Base-by-base conservation (phyloP, 1,140 invertebrate genomes). In the Hormaphis cornu region DNA sequence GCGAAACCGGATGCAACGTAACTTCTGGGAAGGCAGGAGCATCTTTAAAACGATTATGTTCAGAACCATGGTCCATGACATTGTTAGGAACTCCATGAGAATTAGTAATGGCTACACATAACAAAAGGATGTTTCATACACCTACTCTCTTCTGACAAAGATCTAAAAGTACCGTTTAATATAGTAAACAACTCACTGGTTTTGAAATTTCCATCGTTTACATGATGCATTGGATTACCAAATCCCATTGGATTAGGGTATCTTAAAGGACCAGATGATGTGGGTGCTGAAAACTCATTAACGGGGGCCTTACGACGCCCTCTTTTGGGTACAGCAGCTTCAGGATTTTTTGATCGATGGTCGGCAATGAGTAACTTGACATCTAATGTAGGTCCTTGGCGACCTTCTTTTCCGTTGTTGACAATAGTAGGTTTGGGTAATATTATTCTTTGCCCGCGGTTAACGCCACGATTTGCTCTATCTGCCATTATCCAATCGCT, bases 341-440 rank as follows among this genome's bases (percentile, higher is more conserved):
- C 72, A 24, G 72, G 70, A 72, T 71, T 71, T 37, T 71, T 71
- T 28, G 72, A 72, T 46, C 75, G 73, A 75, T 90, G 89, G 77
- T 90, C 88, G 1, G 88, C 89, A 74, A 92, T 91, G 59, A 92
- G 87, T 5, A 89, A 87, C 75, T 87, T 84, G 12, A 91, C 89
- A 76, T 90, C 87, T 50, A 90, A 83, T 28, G 87, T 87, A 0
- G 87, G 83, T 0, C 89, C 86, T 74, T 90, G 87, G 22, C 87
- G 80, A 0, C 87, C 86, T 76, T 85, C 81, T 14, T 46, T 50
- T n/a, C 52, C 46, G 54, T 69, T 50, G 9, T 50, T 48, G 8
- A 28, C 30, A 33, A 26, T 6, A 4, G 24, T 37, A 30, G 74
- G 73, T 44, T 74, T 73, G 40, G 71, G 74, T 30, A 74, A 48